Evolutionary conservation across 2,113 vertebrate genomes (phyloP).

Genomic region (Equus przewalskii): DNA sequence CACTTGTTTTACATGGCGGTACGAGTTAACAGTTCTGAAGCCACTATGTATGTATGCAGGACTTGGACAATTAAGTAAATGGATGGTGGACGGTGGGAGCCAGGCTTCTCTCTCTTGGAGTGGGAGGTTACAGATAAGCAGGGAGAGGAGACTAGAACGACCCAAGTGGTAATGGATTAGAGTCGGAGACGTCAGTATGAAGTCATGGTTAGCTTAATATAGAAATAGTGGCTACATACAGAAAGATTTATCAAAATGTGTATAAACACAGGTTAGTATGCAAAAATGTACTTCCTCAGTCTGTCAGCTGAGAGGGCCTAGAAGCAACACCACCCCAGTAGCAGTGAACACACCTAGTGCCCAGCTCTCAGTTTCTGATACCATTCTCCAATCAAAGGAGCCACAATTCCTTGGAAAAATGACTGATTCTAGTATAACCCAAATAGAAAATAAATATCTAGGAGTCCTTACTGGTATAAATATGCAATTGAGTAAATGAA

Average conservation of each 20-base stretch:
- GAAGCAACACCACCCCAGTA: too few relatives aligned
- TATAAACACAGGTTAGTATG: background rate
- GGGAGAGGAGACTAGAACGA: background rate
- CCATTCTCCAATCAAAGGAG: background rate
- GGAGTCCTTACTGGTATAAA: background rate
- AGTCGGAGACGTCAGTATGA: background rate
- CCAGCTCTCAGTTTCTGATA: background rate
- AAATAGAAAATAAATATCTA: background rate
- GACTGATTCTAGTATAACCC: background rate
- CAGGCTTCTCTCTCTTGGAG: background rate
- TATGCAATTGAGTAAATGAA: too few relatives aligned
- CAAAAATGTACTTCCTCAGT: background rate
- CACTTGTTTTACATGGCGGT: too few relatives aligned
- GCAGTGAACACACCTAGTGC: background rate
- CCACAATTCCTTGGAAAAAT: background rate
- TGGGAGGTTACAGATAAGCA: background rate
- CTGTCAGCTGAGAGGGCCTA: background rate
- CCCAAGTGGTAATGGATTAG: too few relatives aligned
- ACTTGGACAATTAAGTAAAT: too few relatives aligned
- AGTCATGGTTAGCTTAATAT: background rate
- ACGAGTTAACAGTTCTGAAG: too few relatives aligned
- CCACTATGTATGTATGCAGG: too few relatives aligned
- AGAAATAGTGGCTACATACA: background rate
- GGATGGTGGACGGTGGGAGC: background rate
- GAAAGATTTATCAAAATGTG: background rate